These are phyloP conservation scores for Nycticorax nycticorax DNA, from an alignment of 2,113 vertebrate species.

Conservation along the genomic window DNA sequence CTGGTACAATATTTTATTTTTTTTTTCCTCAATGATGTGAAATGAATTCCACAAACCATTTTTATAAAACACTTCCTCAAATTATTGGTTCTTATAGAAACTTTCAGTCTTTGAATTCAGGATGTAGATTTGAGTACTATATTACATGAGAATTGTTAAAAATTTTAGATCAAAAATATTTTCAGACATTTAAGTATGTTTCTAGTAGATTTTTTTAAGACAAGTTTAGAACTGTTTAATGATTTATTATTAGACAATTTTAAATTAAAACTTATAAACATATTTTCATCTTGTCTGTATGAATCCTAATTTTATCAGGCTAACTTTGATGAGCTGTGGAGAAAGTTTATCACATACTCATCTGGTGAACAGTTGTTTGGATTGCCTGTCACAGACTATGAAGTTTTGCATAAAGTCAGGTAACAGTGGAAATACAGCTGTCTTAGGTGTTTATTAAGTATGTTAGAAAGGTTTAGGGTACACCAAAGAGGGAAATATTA, in stretches of 20 bases:
- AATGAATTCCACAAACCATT: not conserved
- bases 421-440: constrained; percentile 29
- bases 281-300: not conserved
- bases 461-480: not conserved
- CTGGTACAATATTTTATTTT: not conserved
- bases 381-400: constrained; percentile 79
- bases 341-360: constrained; percentile 78
- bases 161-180: not conserved
- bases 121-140: not conserved
- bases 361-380: constrained; percentile 79
- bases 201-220: not conserved
- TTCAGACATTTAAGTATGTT: not conserved
- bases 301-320: constrained; percentile 55
- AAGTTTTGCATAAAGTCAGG: constrained; percentile 76
- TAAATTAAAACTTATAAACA: not conserved
- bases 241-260: not conserved
- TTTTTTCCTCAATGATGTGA: no score
- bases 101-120: not conserved
- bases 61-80: not conserved
- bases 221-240: not conserved
- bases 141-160: not conserved
- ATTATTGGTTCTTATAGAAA: not conserved
- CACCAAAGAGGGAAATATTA: not conserved
- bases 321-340: constrained; percentile 79
- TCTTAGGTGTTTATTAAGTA: not conserved